Evolutionary conservation across 2,888 invertebrate genomes (phyloP), one percentile per base, ranked within the genome.

Genomic region (Tupiocoris notatus): DNA sequence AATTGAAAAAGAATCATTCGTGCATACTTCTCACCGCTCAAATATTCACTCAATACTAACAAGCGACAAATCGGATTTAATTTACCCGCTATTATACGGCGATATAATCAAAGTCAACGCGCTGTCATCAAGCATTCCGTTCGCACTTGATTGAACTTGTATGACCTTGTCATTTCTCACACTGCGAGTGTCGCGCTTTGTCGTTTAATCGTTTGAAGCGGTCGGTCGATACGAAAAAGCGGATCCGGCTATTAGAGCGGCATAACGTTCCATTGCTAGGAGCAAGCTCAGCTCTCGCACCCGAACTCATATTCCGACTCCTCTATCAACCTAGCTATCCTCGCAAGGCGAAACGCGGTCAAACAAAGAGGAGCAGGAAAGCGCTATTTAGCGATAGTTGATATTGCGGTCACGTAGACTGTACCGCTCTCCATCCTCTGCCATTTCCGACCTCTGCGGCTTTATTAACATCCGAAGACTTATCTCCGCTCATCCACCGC

Each of bases 381-480:
- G 39, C 65, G 17, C 24, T 20, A 39, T 24, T 39, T 65, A 65
- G 25, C 24, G 25, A 39, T 18, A 65, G 65, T 39, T 65, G 39
- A 65, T 65, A 65, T 65, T 65, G 65, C 65, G 65, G 65, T 65
- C 65, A 65, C 65, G 65, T 65, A 39, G 63, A 63, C 12, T 16
- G 65, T n/a, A n/a, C 24, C 17, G 18, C 39, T 20, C 24, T 17
- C 7, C 39, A 39, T n/a, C 39, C 39, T 39, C 39, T n/a, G 39
- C 3, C 39, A 12, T 12, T 12, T 12, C 39, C 12, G 12, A 39
- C 39, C 39, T 7, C 39, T 39, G 39, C 23, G 39, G 65, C 65
- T 65, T 65, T 65, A 65, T 65, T 65, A 65, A 65, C 65, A 65
- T 65, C 65, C 24, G 65, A 65, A 24, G 63, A 65, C 25, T 65